Evolutionary conservation across 2,888 invertebrate genomes (phyloP).

Genomic region (Netelia virgata): DNA sequence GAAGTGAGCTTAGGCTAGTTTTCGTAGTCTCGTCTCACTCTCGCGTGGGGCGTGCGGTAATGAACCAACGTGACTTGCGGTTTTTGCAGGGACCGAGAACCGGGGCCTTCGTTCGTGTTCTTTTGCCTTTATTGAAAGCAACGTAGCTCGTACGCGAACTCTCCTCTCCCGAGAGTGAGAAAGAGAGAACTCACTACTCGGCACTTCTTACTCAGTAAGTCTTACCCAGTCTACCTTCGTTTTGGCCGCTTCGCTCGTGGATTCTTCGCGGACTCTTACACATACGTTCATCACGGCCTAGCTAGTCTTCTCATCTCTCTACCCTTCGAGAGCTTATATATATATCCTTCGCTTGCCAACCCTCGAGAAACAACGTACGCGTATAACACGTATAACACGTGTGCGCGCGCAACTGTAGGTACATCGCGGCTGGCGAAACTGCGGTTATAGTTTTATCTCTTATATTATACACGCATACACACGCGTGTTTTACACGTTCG

Average conservation of each 20-base stretch:
- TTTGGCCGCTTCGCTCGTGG: constrained; percentile 7
- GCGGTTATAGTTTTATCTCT: constrained; percentile 27
- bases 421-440: constrained; percentile 1
- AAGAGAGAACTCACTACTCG: constrained; percentile 36
- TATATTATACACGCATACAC: not conserved
- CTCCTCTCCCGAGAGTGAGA: constrained; percentile 56
- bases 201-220: too few species aligned
- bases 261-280: constrained; percentile 56
- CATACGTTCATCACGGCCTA: constrained; percentile 28
- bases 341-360: not conserved
- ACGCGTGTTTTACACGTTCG: not conserved
- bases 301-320: constrained; percentile 49
- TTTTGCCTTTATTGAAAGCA: constrained; percentile 83
- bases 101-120: constrained; percentile 80
- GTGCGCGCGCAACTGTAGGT: not conserved
- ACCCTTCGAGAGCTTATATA: constrained; percentile 23
- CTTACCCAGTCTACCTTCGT: constrained; percentile 31
- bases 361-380: constrained; percentile 33
- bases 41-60: constrained; percentile 81
- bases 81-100: constrained; percentile 72
- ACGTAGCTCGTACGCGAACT: constrained; percentile 80
- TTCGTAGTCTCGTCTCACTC: constrained; percentile 80
- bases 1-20: constrained; percentile 62
- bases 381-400: not conserved
- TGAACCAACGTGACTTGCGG: constrained; percentile 84